These are phyloP conservation scores for Tolypeutes matacus DNA, from an alignment of 2,797 vertebrate species.

Conservation along the genomic window DNA sequence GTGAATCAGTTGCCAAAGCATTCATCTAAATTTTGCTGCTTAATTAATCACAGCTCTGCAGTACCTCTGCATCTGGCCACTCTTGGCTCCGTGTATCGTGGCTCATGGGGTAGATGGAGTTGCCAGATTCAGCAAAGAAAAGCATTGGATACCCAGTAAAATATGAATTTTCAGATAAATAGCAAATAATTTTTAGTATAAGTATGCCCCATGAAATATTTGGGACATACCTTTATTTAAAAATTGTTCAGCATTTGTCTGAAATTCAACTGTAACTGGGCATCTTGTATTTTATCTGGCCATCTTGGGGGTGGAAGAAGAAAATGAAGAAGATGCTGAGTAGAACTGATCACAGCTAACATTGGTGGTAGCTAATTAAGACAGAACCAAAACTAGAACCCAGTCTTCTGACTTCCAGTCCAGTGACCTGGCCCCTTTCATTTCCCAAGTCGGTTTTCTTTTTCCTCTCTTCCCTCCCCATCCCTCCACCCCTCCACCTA, in stretches of 20 bases:
- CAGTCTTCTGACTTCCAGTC: background rate
- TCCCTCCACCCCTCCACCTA: background rate
- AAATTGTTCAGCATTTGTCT: background rate
- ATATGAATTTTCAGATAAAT: background rate
- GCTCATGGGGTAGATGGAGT: background rate
- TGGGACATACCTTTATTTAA: background rate
- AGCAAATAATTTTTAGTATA: background rate
- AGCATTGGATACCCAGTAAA: background rate
- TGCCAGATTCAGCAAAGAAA: slow-evolving; percentile 37
- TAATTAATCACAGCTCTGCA: background rate
- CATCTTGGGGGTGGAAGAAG: background rate
- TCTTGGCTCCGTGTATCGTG: background rate
- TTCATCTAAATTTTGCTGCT: slow-evolving; percentile 10
- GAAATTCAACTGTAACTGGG: background rate
- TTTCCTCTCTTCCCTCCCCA: background rate
- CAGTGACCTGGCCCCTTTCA: background rate
- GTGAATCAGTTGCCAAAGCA: background rate
- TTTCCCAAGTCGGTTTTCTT: background rate
- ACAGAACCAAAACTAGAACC: background rate
- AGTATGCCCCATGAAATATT: background rate
- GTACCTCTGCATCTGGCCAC: background rate
- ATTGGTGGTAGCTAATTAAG: background rate
- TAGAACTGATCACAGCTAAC: background rate
- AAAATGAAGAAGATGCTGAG: background rate
- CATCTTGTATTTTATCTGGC: background rate